These are phyloP conservation scores for Porites australiensis DNA, from an alignment of 64 coral and sea anemone species.

Conservation along the genomic window DNA sequence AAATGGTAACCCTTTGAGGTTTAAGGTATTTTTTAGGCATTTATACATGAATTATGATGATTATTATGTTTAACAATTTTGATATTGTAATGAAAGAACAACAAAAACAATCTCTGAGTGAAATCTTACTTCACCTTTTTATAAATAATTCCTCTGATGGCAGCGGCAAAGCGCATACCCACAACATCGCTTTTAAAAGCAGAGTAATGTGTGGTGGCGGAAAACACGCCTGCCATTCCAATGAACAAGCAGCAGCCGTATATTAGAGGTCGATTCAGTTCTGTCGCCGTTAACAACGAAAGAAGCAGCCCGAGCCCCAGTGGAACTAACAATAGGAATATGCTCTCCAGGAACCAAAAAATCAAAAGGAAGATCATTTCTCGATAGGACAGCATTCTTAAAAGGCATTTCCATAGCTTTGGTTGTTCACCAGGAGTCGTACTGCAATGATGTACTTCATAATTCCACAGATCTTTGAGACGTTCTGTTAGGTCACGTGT, in stretches of 20 bases:
- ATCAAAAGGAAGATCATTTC: neutral
- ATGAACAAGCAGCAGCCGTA: neutral
- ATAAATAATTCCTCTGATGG: neutral
- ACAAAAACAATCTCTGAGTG: neutral
- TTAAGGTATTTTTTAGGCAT: no score
- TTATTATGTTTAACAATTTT: no score
- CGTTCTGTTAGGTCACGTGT: constrained; percentile 21
- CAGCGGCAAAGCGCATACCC: neutral
- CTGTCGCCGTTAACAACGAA: neutral
- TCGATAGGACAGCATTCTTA: neutral
- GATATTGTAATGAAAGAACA: neutral
- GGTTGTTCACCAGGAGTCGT: neutral
- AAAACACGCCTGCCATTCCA: neutral
- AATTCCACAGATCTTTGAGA: constrained; percentile 21
- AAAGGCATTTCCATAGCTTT: neutral
- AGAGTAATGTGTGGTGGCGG: neutral
- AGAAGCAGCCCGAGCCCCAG: neutral
- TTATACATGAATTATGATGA: no score
- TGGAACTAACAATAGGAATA: neutral
- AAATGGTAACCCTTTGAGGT: no score
- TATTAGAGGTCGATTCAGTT: neutral
- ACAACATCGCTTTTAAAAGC: neutral
- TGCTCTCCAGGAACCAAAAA: neutral
- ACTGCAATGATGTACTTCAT: neutral
- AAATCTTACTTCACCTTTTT: neutral